These are phyloP conservation scores for Siphonodentalium dalli DNA, from an alignment of 2,888 invertebrate genomes.

Conservation along the genomic window DNA sequence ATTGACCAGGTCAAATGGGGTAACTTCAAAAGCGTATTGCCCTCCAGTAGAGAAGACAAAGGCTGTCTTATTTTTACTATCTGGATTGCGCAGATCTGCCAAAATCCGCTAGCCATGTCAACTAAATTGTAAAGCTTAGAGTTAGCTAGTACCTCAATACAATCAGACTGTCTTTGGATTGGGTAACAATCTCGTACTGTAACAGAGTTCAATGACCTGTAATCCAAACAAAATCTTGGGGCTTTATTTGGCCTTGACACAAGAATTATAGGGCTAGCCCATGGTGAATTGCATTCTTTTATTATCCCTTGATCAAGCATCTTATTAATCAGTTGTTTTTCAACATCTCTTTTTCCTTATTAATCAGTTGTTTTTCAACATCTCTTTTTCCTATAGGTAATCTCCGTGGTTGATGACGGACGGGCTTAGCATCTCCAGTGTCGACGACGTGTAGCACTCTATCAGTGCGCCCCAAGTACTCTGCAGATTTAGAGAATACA, in stretches of 20 bases:
- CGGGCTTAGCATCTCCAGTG: conserved; percentile 19
- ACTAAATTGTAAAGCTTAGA: conserved; percentile 21
- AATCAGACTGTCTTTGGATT: conserved; percentile 20
- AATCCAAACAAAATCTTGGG: conserved; percentile 23
- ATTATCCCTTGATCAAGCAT: conserved; percentile 22
- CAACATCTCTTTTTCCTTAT: conserved; percentile 12
- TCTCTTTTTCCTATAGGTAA: conserved; percentile 15
- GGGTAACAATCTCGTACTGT: conserved; percentile 25
- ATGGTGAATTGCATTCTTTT: conserved; percentile 23
- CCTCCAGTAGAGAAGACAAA: conserved; percentile 19
- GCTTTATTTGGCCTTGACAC: conserved; percentile 17
- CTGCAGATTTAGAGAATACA: too few species aligned
- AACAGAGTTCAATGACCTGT: conserved; percentile 17
- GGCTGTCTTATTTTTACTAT: conserved; percentile 13
- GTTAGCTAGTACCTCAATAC: conserved; percentile 17
- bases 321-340: conserved; percentile 17
- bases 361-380: too few species aligned
- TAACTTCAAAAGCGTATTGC: conserved; percentile 19
- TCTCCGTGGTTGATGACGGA: conserved; percentile 24
- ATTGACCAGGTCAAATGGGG: too few species aligned
- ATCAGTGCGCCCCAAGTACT: too few species aligned
- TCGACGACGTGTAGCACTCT: conserved; percentile 23
- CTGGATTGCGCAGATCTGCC: conserved; percentile 21
- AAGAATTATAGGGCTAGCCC: conserved; percentile 19
- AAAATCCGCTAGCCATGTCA: conserved; percentile 23